Evolutionary conservation across 2,797 vertebrate genomes (phyloP).

Genomic region (Onychomys arenicola): DNA sequence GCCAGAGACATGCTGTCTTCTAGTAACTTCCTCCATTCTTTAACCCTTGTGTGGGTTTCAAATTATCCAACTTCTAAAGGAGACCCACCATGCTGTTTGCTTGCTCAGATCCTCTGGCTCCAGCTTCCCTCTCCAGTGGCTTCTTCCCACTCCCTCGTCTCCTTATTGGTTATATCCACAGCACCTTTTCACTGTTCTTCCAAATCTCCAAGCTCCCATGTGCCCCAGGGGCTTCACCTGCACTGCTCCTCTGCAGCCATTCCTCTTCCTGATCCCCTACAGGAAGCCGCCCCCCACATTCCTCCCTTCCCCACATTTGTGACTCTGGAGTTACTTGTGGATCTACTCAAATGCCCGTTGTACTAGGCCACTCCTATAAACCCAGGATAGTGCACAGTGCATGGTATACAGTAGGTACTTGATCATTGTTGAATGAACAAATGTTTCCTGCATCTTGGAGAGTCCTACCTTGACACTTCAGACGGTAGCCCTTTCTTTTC

Average conservation of each 20-base stretch:
- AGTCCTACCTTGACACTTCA: not conserved
- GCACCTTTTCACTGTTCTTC: not conserved
- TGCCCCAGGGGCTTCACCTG: not conserved
- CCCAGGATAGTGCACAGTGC: not conserved
- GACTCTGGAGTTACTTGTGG: not conserved
- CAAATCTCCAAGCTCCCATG: not conserved
- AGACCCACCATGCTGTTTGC: not conserved
- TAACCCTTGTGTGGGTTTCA: not conserved
- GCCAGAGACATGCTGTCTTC: not conserved
- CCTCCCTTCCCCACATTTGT: not conserved
- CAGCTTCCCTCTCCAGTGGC: not conserved
- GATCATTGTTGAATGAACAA: not conserved
- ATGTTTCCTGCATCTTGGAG: not conserved
- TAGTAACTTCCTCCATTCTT: not conserved
- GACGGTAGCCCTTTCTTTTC: not conserved
- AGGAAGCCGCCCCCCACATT: rapidly evolving
- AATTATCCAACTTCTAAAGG: not conserved
- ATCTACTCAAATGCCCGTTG: not conserved
- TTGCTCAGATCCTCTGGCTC: not conserved
- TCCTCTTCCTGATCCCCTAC: not conserved
- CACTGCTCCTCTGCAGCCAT: not conserved
- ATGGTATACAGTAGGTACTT: not conserved
- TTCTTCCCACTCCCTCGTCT: not conserved
- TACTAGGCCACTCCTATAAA: not conserved
- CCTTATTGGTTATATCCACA: not conserved